These are phyloP conservation scores for Diacarnus erythraeanus DNA, from an alignment of 37 sponge, comb jelly and placozoan genomes.

Conservation along the genomic window DNA sequence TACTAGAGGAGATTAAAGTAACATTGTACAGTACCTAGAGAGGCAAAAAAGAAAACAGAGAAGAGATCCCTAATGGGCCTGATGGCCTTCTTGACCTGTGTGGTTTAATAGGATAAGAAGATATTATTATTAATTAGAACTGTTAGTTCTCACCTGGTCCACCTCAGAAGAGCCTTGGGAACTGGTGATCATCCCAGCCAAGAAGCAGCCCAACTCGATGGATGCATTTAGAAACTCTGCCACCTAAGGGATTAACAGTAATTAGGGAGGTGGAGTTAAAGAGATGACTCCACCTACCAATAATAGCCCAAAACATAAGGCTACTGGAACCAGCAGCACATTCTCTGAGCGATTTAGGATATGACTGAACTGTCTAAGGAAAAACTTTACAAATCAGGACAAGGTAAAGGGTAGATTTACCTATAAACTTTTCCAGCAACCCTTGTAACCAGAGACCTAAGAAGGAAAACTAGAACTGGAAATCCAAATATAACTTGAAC, in stretches of 20 bases:
- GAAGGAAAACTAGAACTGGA: constrained; percentile 35
- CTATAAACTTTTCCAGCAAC: constrained; percentile 42
- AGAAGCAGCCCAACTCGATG: constrained; percentile 78
- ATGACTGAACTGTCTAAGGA: neutral
- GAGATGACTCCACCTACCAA: constrained; percentile 36
- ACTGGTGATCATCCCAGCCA: constrained; percentile 75
- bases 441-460: constrained; percentile 16
- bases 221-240: constrained; percentile 60
- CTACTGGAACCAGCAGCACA: constrained; percentile 37
- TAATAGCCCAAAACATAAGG: constrained; percentile 42
- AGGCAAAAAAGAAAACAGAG: constrained; percentile 67
- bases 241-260: neutral
- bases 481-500: constrained; percentile 48
- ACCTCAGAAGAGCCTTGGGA: constrained; percentile 41
- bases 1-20: no score
- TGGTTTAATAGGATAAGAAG: neutral
- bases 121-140: no score
- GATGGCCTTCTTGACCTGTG: constrained; percentile 48
- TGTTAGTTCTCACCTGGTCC: constrained; percentile 40
- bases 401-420: constrained; percentile 9
- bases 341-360: constrained; percentile 25
- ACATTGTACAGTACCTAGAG: constrained; percentile 49
- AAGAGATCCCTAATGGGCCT: constrained; percentile 72
- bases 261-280: neutral
- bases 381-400: neutral